Evolutionary conservation across 2,113 vertebrate species (phyloP).

Genomic region (Isichthys henryi): DNA sequence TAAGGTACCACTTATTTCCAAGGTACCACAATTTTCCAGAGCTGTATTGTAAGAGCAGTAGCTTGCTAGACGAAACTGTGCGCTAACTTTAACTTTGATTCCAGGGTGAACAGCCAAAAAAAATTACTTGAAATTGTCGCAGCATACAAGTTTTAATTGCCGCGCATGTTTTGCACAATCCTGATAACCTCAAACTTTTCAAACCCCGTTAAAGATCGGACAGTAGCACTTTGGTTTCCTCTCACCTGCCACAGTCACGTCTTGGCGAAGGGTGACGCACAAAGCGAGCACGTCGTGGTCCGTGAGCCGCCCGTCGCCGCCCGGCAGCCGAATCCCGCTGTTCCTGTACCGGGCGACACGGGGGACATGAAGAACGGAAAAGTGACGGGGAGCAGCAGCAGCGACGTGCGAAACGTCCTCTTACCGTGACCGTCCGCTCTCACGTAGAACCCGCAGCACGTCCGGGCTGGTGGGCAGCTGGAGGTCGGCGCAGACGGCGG

Average conservation of each 20-base stretch:
- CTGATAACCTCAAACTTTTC: not conserved
- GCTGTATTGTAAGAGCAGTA: not conserved
- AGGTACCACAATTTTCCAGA: too few relatives aligned
- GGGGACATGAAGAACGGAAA: not conserved
- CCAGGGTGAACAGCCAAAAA: not conserved
- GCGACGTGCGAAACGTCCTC: constrained; percentile 28
- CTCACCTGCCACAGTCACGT: constrained; percentile 59
- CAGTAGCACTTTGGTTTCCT: not conserved
- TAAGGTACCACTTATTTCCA: too few relatives aligned
- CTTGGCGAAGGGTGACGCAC: constrained; percentile 44
- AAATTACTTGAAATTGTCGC: not conserved
- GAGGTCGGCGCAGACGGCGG: constrained; percentile 47
- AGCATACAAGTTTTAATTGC: not conserved
- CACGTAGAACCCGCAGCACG: constrained; percentile 48
- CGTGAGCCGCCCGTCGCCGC: constrained; percentile 48
- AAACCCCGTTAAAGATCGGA: not conserved
- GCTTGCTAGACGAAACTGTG: not conserved
- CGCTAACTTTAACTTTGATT: not conserved
- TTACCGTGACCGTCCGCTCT: constrained; percentile 23
- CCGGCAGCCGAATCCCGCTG: constrained; percentile 63
- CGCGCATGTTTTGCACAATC: not conserved
- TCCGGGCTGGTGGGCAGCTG: constrained; percentile 49
- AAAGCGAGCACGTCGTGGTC: constrained; percentile 60
- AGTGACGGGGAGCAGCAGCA: not conserved
- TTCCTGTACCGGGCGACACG: constrained; percentile 17